Conservation (phyloP, 1,140 invertebrate species). For the Adoxophyes honmai region DNA sequence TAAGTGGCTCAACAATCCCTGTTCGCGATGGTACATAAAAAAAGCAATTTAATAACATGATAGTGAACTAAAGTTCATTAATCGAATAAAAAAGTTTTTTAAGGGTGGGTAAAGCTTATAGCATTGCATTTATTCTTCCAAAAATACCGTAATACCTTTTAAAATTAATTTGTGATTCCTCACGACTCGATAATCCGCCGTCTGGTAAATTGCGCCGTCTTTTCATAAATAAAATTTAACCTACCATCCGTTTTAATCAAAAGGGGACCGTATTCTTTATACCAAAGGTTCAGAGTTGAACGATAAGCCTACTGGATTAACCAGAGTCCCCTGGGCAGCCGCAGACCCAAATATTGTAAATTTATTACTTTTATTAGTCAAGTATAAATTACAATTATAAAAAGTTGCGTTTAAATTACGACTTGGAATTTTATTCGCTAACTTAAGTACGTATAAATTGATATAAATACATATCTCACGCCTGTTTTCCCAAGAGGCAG, state of each 20-base stretch:
- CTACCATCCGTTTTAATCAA: neutral
- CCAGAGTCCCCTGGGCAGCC: neutral
- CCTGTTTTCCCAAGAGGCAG: no score
- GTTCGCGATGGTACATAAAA: no score
- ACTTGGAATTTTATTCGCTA: constrained; percentile 30
- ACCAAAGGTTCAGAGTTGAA: neutral
- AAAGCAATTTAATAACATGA: no score
- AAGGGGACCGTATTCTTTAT: neutral
- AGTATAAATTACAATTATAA: constrained; percentile 4
- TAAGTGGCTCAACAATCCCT: no score
- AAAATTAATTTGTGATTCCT: neutral
- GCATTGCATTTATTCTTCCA: no score
- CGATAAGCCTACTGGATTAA: neutral
- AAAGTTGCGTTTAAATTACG: neutral
- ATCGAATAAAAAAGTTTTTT: no score
- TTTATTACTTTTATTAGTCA: constrained; percentile 5
- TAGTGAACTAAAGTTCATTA: no score
- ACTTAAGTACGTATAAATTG: no score
- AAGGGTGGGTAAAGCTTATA: no score
- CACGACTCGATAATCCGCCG: neutral
- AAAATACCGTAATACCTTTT: no score
- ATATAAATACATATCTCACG: no score
- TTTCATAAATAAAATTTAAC: constrained; percentile 1
- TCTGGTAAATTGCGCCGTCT: neutral
- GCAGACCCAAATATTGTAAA: neutral